Conservation (phyloP, 2,113 vertebrate genomes). For the Indicator maculatus region DNA sequence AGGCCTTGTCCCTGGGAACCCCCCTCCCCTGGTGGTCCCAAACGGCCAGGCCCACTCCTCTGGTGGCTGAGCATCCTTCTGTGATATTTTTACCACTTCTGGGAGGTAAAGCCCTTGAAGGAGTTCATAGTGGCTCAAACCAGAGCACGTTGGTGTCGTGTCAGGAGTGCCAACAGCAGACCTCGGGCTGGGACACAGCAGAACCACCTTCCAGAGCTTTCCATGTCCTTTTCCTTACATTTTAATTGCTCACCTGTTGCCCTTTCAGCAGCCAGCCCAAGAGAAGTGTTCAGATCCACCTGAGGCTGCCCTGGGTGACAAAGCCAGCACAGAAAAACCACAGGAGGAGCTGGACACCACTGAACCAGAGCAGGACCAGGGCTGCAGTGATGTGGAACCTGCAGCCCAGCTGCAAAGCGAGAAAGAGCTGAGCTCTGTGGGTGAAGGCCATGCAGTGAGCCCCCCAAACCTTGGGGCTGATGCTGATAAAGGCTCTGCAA, state of each 20-base stretch:
- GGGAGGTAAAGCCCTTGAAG: neutral
- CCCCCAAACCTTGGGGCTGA: neutral
- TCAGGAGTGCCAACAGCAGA: rapidly evolving
- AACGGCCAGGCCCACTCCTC: rapidly evolving
- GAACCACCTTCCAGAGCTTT: neutral
- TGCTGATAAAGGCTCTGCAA: rapidly evolving
- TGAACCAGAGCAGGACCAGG: neutral
- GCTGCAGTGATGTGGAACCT: neutral
- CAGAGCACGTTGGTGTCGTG: rapidly evolving
- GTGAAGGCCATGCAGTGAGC: rapidly evolving
- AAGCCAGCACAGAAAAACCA: rapidly evolving
- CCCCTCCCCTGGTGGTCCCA: rapidly evolving
- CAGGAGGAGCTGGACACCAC: neutral
- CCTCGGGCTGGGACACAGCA: no score
- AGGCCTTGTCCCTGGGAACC: neutral
- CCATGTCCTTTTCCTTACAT: rapidly evolving
- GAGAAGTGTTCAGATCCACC: rapidly evolving
- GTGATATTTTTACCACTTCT: rapidly evolving
- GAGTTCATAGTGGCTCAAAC: rapidly evolving
- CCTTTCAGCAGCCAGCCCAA: neutral
- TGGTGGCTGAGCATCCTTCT: rapidly evolving
- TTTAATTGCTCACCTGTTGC: rapidly evolving
- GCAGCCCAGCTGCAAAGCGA: neutral
- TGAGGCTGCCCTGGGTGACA: rapidly evolving
- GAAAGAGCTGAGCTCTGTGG: rapidly evolving